These are phyloP conservation scores for Gnathonemus echidnorhynchus DNA, from an alignment of 2,113 vertebrate species.

Conservation along the genomic window DNA sequence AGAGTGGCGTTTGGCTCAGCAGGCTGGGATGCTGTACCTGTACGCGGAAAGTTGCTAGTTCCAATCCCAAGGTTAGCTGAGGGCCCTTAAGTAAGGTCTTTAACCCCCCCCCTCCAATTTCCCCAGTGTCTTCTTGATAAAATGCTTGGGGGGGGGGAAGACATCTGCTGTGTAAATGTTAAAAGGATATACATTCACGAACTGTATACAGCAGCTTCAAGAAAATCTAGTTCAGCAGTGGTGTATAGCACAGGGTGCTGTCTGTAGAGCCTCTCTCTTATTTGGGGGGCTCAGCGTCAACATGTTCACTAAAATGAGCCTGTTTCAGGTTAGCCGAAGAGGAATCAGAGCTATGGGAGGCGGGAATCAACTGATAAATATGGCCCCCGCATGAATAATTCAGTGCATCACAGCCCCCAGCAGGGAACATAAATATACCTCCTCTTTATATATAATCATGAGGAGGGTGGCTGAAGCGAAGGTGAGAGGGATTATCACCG, in stretches of 20 bases:
- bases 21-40: neutral
- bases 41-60: neutral
- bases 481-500: neutral
- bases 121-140: neutral
- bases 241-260: neutral
- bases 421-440: neutral
- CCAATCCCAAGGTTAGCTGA: neutral
- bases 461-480: neutral
- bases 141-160: neutral
- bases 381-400: neutral
- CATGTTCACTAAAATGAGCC: neutral
- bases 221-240: neutral
- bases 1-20: neutral
- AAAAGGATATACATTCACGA: neutral
- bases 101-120: neutral
- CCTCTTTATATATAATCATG: slow-evolving; percentile 6
- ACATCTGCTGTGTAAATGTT: neutral
- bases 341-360: neutral
- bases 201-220: neutral
- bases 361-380: neutral
- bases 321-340: neutral
- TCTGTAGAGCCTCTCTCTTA: neutral
- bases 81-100: too few species aligned
- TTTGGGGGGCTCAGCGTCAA: neutral
- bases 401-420: neutral